Percentiles rank a stretch among this genome's conserved stretches.
These are phyloP conservation scores for Melinaea marsaeus DNA, from an alignment of 2,888 invertebrate genomes.

Conservation along the genomic window DNA sequence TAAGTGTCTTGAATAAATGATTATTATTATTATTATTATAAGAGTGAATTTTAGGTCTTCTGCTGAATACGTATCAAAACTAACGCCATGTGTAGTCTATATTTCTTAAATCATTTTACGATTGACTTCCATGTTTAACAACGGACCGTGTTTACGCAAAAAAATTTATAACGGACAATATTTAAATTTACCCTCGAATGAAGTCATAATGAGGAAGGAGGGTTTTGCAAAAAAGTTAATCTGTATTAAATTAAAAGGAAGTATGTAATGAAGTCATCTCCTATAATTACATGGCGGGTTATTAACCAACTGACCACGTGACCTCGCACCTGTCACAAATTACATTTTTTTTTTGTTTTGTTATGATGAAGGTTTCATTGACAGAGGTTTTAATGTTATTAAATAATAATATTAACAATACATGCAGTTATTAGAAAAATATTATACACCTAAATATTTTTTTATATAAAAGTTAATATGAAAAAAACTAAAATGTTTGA, in stretches of 20 bases:
- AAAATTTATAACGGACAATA: conserved; percentile 24
- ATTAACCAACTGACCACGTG: conserved; percentile 16
- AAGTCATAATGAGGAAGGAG: conserved; percentile 23
- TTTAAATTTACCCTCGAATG: conserved; percentile 19
- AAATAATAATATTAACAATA: too few relatives aligned
- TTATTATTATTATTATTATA: too few relatives aligned
- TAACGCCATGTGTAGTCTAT: too few relatives aligned
- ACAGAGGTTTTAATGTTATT: too few relatives aligned
- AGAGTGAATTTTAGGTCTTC: too few relatives aligned
- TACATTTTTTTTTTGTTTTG: not conserved
- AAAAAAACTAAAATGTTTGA: too few relatives aligned
- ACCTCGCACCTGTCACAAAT: conserved; percentile 1
- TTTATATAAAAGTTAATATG: too few relatives aligned
- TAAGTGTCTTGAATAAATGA: too few relatives aligned
- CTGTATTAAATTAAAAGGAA: conserved; percentile 41
- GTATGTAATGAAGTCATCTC: conserved; percentile 41
- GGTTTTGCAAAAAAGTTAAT: conserved; percentile 36
- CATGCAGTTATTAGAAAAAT: too few relatives aligned
- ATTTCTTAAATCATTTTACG: too few relatives aligned
- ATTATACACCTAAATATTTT: too few relatives aligned
- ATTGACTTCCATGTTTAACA: not conserved
- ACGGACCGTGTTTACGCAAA: not conserved
- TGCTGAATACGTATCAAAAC: too few relatives aligned
- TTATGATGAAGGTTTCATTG: not conserved
- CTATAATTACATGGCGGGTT: conserved; percentile 36